Base-by-base conservation (phyloP, 1,140 invertebrate species). In the Drosophila arizonae region DNA sequence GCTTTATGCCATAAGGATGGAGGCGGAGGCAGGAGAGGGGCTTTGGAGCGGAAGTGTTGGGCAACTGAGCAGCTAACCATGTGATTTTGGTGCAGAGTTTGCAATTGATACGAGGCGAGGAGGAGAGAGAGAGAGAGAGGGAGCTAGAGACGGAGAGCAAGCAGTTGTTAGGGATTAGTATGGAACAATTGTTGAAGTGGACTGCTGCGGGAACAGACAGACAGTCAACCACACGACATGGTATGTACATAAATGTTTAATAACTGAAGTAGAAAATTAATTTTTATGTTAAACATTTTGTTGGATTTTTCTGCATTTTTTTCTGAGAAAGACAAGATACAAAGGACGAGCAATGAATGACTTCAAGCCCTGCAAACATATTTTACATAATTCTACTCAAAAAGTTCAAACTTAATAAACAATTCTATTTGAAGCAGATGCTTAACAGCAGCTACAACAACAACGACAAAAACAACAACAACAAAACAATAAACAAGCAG, bases 381-480 rank as follows among this genome's bases (percentile, higher is more conserved):
- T 87, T 86, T 87, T 77, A 87, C 82, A 87, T 87, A 87, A 88
- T 87, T 88, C 57, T 77, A 28, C 15, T 46, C 66, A 60, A 30
- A 57, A 77, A 65, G 81, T 74, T 87, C 76, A 72, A 82, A 86
- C 76, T 86, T 86, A 79, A 87, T 87, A 86, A 86, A 86, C 84
- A 86, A 86, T 86, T 86, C 82, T 72, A 87, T 78, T 87, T 77
- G 77, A 86, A 86, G 74, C 72, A 86, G 82, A 70, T 74, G 81
- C 73, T 73, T 63, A 84, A 62, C 76, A 76, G 67, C 67, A 57
- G 43, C 30, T 48, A 24, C 52, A 57, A 30, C 45, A 72, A 41
- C 52, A 57, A 24, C 45, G 62, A 41, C 68, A 67, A 51, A 1
- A 21, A 21, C 21, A 21, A 21, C 21, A 24, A 24, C 21, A 24